Base-by-base conservation (phyloP, 2,797 vertebrate genomes). In the Coregonus sp. region DNA sequence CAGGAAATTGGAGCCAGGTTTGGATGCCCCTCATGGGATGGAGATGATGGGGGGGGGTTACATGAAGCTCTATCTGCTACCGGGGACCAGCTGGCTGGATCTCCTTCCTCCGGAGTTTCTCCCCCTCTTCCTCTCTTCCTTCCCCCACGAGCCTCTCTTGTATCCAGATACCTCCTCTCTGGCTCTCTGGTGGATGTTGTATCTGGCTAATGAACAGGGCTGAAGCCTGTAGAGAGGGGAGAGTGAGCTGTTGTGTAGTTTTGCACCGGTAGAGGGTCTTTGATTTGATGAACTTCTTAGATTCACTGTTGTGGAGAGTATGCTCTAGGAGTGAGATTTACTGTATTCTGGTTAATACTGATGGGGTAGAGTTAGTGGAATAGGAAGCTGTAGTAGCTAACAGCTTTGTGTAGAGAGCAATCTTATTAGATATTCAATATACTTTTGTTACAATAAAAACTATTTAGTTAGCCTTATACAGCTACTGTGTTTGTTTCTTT, bases 1-100 rank as follows among this genome's bases (percentile, higher is more conserved):
- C 92, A 94, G 90, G 81, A 47, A 90, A 85, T 89, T 66, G 85
- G 87, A 91, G 89, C 85, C 74, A 63, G 86, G 86, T 85, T 81
- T 72, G 82, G 86, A 87, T 83, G 79, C 71, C 50, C 20, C 70
- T 88, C 85, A 54, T 33, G 91, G 92, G 90, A 87, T 18, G 76
- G 76, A 79, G 86, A 86, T 82, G 86, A 86, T 82, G 72, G 76
- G 74, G 85, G 72, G 54, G 7, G 12, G 6, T 35, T 54, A 33
- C 16, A 37, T 35, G 31, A 33, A 37, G 18, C 72, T 59, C 16
- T 35, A 73, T 25, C 70, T 73, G 72, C 52, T 73, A 59, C 54
- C 0, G 5, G 35, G 18, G 18, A 16, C 31, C 33, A 50, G 18
- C 40, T n/a, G 37, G 72, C 31, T 61, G 72, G 72, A 20, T 54